These are phyloP conservation scores for Poeciliopsis infans DNA, from an alignment of 2,797 vertebrate genomes.

Conservation along the genomic window DNA sequence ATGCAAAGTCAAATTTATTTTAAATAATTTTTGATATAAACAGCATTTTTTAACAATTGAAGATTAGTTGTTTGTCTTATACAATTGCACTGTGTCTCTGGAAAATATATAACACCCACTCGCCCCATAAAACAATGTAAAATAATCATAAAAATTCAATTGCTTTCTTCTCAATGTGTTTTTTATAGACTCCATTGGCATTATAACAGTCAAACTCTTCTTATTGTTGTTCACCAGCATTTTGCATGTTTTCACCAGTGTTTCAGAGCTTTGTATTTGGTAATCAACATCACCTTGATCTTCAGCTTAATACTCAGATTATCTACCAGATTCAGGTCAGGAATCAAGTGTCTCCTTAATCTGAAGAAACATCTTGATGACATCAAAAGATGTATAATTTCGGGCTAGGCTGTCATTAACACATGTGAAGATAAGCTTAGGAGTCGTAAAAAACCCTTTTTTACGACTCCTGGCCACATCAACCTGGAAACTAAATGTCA, in stretches of 20 bases:
- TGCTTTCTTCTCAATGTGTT: background rate
- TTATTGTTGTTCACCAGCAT: background rate
- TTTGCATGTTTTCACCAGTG: background rate
- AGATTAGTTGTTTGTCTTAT: too few species aligned
- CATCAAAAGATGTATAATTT: background rate
- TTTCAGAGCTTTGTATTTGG: background rate
- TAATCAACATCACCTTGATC: background rate
- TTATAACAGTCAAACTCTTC: background rate
- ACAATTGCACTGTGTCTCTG: too few species aligned
- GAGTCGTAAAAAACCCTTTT: background rate
- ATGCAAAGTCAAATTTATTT: too few species aligned
- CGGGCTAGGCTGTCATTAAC: background rate
- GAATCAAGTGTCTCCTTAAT: background rate
- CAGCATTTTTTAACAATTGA: too few species aligned
- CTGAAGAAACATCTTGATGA: background rate
- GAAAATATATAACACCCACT: too few species aligned
- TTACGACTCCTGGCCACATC: background rate
- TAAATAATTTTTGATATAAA: too few species aligned
- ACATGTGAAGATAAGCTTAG: background rate
- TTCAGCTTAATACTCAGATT: background rate
- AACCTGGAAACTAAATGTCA: background rate
- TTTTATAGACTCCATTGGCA: background rate
- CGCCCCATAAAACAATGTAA: too few species aligned
- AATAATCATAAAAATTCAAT: too few species aligned
- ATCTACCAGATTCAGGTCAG: background rate